Evolutionary conservation across 1,140 invertebrate species (phyloP), one percentile per base, ranked within the genome.

Genomic region (Dendroctonus valens): DNA sequence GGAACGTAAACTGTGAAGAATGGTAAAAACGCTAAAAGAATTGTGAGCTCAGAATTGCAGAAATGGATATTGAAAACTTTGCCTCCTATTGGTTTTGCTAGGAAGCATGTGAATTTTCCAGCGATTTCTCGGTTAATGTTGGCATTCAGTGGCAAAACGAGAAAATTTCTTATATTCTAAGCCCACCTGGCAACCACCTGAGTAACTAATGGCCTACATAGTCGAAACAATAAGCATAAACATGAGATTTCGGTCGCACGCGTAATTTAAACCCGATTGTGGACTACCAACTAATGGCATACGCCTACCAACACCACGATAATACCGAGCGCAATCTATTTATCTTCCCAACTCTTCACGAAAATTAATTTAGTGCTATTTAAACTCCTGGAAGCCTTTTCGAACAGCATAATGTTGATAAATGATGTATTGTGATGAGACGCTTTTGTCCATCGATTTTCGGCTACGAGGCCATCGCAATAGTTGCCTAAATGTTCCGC

Each of bases 341-440:
- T 61, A 61, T 61, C 59, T 61, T 61, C 59, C n/a, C 15, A 41
- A 40, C 59, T 61, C 59, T 52, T 61, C 49, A 61, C 48, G 59
- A 61, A 61, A 61, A 61, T 61, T 61, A 61, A 61, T 61, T 61
- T 61, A 52, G 59, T 61, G 59, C 59, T 61, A 61, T 61, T 52
- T 52, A 61, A 42, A 51, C 59, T 41, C 58, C 46, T 60, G 46
- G 59, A 61, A 61, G 49, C 26, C 59, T 61, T 61, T 51, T 39
- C 51, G 14, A 61, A 38, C n/a, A 42, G 9, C 15, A 38, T 59
- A 59, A 46, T 59, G 58, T 61, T 52, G 59, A 61, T 61, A 61
- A 61, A 61, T 61, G 58, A 60, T 60, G 15, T 60, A 60, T 60
- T 60, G 44, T 60, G 58, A 48, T 39, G 44, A 48, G 44, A 60